phyloP scores from a whole-genome alignment of 2,797 vertebrate species.

The Holocentrus rufus region DNA sequence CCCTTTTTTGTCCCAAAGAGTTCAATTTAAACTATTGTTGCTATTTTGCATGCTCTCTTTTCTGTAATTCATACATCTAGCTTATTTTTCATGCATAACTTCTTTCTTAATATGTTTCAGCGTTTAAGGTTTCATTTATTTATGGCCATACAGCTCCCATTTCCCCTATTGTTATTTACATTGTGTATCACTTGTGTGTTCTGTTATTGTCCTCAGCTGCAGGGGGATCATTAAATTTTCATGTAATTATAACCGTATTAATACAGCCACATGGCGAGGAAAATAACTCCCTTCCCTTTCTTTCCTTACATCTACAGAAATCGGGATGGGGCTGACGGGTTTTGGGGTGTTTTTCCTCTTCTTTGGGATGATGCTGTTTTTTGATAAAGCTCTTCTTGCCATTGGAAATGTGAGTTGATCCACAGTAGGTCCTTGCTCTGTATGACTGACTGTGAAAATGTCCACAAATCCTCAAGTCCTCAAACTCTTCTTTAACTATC shows the following conservation, averaged over 20 bases:
- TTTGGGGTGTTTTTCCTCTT: constrained; percentile 76
- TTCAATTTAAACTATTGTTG: too few species aligned
- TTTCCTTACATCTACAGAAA: constrained; percentile 58
- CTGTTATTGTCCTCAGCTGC: not conserved
- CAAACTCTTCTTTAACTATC: too few species aligned
- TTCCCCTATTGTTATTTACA: too few species aligned
- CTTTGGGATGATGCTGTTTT: constrained; percentile 80
- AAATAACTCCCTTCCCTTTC: constrained; percentile 1
- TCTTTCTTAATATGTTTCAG: too few species aligned
- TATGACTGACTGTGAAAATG: constrained; percentile 1
- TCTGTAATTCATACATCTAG: too few species aligned
- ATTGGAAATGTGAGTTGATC: constrained; percentile 69
- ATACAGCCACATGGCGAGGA: not conserved
- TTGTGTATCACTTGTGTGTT: too few species aligned
- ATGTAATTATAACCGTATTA: not conserved
- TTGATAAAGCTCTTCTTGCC: constrained; percentile 70
- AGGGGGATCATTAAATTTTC: not conserved
- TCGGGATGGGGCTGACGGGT: constrained; percentile 79
- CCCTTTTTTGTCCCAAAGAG: too few species aligned
- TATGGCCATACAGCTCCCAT: too few species aligned
- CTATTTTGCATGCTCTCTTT: too few species aligned
- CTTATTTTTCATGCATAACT: too few species aligned
- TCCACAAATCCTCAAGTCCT: accelerated
- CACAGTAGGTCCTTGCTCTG: too few species aligned
- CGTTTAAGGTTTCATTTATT: too few species aligned